phyloP scores from a whole-genome alignment of 2,888 invertebrate species.

The Caenorhabditis sp. region DNA sequence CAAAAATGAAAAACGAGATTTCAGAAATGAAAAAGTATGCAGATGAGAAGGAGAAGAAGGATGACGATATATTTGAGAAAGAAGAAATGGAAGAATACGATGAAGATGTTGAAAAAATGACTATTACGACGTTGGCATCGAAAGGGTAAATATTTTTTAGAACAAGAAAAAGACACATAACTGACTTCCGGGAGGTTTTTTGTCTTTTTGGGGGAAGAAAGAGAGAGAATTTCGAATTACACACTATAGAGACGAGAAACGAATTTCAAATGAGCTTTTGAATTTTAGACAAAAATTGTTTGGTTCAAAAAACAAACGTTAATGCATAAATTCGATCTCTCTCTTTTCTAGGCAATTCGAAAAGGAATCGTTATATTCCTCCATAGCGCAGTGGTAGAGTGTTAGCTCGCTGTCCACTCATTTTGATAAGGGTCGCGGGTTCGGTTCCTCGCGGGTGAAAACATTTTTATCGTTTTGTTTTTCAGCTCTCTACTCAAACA shows the following conservation, averaged over 20 bases:
- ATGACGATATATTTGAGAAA: too few species aligned
- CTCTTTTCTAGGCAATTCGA: too few species aligned
- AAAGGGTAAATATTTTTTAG: too few species aligned
- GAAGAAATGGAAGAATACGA: neutral
- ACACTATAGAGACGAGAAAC: neutral
- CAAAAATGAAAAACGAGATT: neutral
- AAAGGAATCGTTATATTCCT: too few species aligned
- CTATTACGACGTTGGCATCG: too few species aligned
- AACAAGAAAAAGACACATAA: neutral
- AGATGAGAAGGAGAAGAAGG: conserved; percentile 1
- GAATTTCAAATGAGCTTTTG: neutral
- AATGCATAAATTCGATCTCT: too few species aligned
- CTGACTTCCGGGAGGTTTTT: neutral
- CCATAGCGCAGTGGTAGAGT: too few species aligned
- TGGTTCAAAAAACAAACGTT: too few species aligned
- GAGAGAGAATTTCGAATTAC: neutral
- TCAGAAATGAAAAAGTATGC: neutral
- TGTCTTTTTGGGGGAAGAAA: neutral
- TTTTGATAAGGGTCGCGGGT: too few species aligned
- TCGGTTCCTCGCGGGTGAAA: too few species aligned
- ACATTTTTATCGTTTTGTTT: too few species aligned
- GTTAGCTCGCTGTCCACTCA: too few species aligned
- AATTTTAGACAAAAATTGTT: neutral
- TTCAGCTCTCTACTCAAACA: neutral
- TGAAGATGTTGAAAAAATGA: neutral